phyloP scores from a whole-genome alignment of 2,113 vertebrate genomes.

The Scophthalmus maximus region DNA sequence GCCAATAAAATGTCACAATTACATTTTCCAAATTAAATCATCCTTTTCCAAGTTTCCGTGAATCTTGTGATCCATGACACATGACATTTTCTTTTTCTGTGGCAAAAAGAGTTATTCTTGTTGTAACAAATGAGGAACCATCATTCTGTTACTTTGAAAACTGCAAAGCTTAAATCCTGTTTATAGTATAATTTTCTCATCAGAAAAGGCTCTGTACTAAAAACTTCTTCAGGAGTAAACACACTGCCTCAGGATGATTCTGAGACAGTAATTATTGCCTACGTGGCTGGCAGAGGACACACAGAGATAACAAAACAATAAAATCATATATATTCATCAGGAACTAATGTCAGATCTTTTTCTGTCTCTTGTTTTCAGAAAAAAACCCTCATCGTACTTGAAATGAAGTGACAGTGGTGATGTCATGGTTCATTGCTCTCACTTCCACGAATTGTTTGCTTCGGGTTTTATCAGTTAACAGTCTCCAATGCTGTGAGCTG shows the following conservation, averaged over 20 bases:
- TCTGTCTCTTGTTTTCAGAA: constrained; percentile 35
- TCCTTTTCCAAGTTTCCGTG: background rate
- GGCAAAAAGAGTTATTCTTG: background rate
- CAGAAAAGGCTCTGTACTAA: background rate
- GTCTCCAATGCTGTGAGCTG: constrained; percentile 6
- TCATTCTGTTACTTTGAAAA: background rate
- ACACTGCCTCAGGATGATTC: background rate
- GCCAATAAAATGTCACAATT: background rate
- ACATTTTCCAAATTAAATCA: constrained; percentile 18
- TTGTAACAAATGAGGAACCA: background rate
- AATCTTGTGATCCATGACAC: background rate
- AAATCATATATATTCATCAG: constrained; percentile 50
- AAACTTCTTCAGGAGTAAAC: background rate
- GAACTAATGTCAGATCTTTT: constrained; percentile 46
- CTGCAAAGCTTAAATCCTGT: background rate
- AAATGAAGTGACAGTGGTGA: constrained; percentile 1
- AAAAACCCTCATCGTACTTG: constrained; percentile 8
- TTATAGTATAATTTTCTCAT: background rate
- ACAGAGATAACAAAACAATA: constrained; percentile 59
- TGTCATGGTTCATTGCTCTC: constrained; percentile 28
- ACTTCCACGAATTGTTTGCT: constrained; percentile 73
- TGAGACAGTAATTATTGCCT: constrained; percentile 34
- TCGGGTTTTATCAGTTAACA: constrained; percentile 41
- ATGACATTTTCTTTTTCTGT: background rate
- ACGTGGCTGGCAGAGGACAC: constrained; percentile 22